Evolutionary conservation across 2,113 vertebrate species (phyloP).

Genomic region (Zootoca vivipara): DNA sequence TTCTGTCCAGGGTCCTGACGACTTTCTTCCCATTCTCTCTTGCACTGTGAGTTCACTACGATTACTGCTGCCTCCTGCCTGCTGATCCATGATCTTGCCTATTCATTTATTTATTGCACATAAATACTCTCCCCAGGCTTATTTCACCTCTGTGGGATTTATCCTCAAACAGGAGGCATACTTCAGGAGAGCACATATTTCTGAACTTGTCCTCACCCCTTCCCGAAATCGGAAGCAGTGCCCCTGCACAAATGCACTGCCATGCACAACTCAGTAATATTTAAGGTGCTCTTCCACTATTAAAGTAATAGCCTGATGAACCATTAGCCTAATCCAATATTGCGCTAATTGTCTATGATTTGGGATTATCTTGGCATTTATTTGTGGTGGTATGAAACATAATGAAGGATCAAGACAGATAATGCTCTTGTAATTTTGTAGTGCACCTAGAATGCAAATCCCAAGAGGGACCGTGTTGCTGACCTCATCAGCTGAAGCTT

Average conservation of each 20-base stretch:
- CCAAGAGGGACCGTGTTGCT: background rate
- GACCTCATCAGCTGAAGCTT: background rate
- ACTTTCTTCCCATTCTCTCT: background rate
- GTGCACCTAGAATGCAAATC: too few species aligned
- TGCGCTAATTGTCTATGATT: background rate
- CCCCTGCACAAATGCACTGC: background rate
- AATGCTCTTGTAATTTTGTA: background rate
- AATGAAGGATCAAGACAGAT: background rate
- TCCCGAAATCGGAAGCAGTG: background rate
- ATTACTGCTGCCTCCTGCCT: background rate
- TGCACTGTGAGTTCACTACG: background rate
- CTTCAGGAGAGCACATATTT: background rate
- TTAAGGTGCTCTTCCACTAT: background rate
- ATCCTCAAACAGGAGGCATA: background rate
- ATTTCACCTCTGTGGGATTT: background rate
- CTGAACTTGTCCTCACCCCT: background rate
- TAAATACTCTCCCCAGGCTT: background rate
- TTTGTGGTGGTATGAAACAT: background rate
- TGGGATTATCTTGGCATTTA: background rate
- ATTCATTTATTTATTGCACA: background rate
- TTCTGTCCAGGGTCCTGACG: slow-evolving; percentile 28
- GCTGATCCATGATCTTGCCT: background rate
- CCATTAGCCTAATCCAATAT: background rate
- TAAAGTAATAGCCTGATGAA: background rate
- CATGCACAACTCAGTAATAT: background rate